Conservation (phyloP, 2,888 invertebrate genomes). For the Pseudococcus longispinus region DNA sequence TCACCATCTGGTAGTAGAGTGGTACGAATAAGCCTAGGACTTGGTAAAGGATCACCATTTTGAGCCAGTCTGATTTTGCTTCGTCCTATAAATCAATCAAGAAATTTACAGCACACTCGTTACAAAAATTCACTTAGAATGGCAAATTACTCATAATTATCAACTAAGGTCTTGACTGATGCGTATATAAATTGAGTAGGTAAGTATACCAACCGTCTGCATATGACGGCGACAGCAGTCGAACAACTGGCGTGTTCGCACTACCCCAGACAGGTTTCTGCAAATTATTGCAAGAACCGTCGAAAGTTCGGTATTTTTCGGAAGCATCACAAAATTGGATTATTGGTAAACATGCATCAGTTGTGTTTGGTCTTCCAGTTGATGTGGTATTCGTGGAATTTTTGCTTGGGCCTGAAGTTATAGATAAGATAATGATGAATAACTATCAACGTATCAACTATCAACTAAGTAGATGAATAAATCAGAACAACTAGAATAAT, state of each 20-base stretch:
- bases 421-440: no score
- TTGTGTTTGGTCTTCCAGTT: slow-evolving; percentile 58
- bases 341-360: slow-evolving; percentile 63
- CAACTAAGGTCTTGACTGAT: not conserved
- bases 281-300: slow-evolving; percentile 95
- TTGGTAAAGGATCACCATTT: slow-evolving; percentile 74
- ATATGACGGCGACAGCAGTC: slow-evolving; percentile 59
- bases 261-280: slow-evolving; percentile 81
- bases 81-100: slow-evolving; percentile 44
- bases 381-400: no score
- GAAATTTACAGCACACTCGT: no score
- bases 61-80: slow-evolving; percentile 67
- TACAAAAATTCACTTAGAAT: no score
- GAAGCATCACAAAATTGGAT: slow-evolving; percentile 66
- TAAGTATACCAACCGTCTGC: slow-evolving; percentile 58
- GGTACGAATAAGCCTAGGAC: slow-evolving; percentile 72
- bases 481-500: no score
- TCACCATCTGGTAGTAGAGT: slow-evolving; percentile 74
- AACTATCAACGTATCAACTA: no score
- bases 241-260: slow-evolving; percentile 69
- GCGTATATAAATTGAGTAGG: not conserved
- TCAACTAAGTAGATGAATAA: no score
- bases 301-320: slow-evolving; percentile 74
- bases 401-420: no score
- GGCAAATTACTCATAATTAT: no score